Base-by-base conservation (phyloP, 1,140 invertebrate species). In the Formica exsecta region DNA sequence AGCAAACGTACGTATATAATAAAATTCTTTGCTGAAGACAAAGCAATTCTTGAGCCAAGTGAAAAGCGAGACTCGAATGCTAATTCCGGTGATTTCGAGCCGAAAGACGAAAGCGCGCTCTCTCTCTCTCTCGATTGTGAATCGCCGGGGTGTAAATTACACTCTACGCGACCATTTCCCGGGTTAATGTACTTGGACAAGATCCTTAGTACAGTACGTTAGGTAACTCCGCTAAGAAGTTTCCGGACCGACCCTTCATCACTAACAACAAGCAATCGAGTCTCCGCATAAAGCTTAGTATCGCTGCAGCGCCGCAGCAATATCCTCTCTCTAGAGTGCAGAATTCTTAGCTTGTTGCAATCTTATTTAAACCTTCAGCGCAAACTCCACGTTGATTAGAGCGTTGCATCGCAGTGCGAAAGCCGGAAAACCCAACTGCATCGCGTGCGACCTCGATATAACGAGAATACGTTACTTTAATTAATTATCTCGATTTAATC, bases 91-190 rank as follows among this genome's bases (percentile, higher is more conserved):
- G 64, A 74, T 73, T 73, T 59, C 68, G 36, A n/a, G 54, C 68
- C 51, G 66, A 81, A 68, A 13, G 77, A 57, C 64, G 65, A 16
- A 32, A 83, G 51, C 44, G 54, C 51, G 25, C 25, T 29, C 25
- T 29, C 25, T 32, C 32, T 32, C 32, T 81, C 25, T 61, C 48
- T 22, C 19, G 68, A 83, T 83, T 83, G 79, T 61, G 79, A 83
- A n/a, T 36, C 79, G 68, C 38, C 79, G 22, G 79, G 68, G 79
- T 83, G 79, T 83, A 83, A 83, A 83, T 83, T 83, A 83, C 57
- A 62, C 79, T 61, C 54, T 29, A 2, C 79, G 54, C 68, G 79
- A n/a, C 79, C 79, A 74, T 83, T 83, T 22, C 38, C 54, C 36
- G 54, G 66, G 68, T 71, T 81, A 83, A 83, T 83, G 79, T 62